Base-by-base conservation (phyloP, 2,797 vertebrate genomes). In the Phoebastria nigripes region DNA sequence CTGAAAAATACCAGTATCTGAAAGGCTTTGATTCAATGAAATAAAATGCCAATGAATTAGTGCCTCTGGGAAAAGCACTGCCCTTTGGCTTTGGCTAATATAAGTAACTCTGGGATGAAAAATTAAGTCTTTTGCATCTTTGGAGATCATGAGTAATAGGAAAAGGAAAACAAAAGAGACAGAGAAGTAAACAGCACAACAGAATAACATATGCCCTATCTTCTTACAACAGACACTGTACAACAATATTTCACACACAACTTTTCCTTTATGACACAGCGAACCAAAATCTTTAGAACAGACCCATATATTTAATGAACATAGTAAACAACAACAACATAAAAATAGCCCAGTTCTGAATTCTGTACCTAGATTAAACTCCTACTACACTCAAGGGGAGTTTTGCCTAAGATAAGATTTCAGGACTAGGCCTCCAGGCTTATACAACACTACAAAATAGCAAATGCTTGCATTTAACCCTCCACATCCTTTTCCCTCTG, bases 311-410 rank as follows among this genome's bases (percentile, higher is more conserved):
- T 61, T 95, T 76, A 78, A 96, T 74, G 83, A 96, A 92, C 71
- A 83, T 83, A 88, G 55, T 67, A 89, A 95, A 96, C 81, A 90
- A 52, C 28, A 91, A 91, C 54, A 90, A 96, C 82, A 96, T 61
- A 80, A 82, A 94, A 93, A 61, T 19, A 84, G 94, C 82, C 90
- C 80, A 96, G 96, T 97, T 95, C 94, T 97, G 95, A 97, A 97
- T 96, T 96, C 90, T 94, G 66, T 93, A 93, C 90, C 70, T 92
- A 87, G 69, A 97, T 85, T 81, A 96, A 96, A 96, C 90, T 96
- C 95, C 73, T 90, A 41, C 35, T 93, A 41, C 39, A 46, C 19
- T 62, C 65, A 73, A 66, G 20, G 89, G 95, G 93, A 97, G 96
- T 96, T 96, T 92, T 94, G 49, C 65, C 73, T 63, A 42, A 93